Evolutionary conservation across 2,797 vertebrate species (phyloP).

Genomic region (Nyctalus aviator): DNA sequence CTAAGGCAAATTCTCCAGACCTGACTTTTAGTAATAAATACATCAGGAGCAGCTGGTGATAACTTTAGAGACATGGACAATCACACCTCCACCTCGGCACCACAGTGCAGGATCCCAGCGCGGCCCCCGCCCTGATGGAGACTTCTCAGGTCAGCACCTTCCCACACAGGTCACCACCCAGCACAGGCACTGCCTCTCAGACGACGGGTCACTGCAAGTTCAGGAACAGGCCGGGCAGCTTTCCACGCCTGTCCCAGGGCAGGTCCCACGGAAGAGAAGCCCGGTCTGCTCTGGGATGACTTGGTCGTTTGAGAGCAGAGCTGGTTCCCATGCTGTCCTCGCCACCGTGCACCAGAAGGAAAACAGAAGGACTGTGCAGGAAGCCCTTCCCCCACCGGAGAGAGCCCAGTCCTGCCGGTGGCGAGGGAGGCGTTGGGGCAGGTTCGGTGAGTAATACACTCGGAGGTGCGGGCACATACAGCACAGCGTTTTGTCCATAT

Average conservation of each 20-base stretch:
- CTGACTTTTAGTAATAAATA: neutral
- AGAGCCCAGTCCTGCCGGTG: neutral
- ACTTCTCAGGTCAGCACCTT: neutral
- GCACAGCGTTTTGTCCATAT: constrained; percentile 2
- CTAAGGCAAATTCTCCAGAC: neutral
- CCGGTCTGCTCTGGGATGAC: neutral
- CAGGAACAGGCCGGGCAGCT: constrained; percentile 36
- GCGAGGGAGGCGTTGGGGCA: constrained; percentile 46
- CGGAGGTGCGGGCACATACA: neutral
- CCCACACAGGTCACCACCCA: neutral
- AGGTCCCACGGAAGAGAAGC: neutral
- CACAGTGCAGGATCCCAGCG: neutral
- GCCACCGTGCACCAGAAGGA: neutral
- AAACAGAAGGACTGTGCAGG: neutral
- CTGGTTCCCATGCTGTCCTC: neutral
- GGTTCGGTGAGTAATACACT: constrained; percentile 28
- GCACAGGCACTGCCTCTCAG: neutral
- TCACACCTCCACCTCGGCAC: neutral
- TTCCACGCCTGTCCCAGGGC: neutral
- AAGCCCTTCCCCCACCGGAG: neutral
- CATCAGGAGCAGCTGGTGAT: neutral
- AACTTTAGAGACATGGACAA: neutral
- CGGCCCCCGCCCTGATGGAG: neutral
- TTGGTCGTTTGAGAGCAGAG: neutral
- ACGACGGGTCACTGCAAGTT: constrained; percentile 47